Base-by-base conservation (phyloP, 1,140 invertebrate species). In the Nylanderia fulva region DNA sequence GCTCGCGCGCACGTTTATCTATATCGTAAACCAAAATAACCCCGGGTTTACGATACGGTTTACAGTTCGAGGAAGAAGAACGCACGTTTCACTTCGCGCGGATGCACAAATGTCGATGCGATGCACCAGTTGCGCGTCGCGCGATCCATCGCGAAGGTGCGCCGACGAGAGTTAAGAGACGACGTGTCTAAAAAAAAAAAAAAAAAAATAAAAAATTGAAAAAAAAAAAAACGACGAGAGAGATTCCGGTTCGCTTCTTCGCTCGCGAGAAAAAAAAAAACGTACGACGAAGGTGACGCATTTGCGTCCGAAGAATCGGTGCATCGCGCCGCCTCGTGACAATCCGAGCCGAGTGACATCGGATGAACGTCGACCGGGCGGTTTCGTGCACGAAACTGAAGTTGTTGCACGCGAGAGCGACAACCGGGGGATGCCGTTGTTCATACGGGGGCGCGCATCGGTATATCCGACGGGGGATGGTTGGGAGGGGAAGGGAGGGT, bases 291-390 rank as follows among this genome's bases (percentile, higher is more conserved):
- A 93, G 63, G 86, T 91, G 89, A 93, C 92, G 86, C 88, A 88
- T 91, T 93, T 94, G 66, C 93, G 89, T 71, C 86, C 89, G 63
- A 94, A 94, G 64, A 93, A 88, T 69, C 93, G 93, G 64, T 91
- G 92, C 93, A 94, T 93, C 90, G 91, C 88, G 83, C 61, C 52
- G 61, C 68, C 36, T 29, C 45, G 54, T 58, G 54, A 45, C 52
- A 42, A 85, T 48, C 77, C 75, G 79, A 82, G 54, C 56, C 27
- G 63, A 29, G 18, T 64, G 45, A 85, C 42, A 82, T 60, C 76
- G 54, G 68, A 27, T 52, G 42, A 76, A 66, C 74, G 87, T 79
- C 88, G 82, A 74, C 61, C 80, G 63, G 80, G 56, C 85, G 87
- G 72, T 88, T 89, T 88, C 87, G 88, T 89, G 69, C 63, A 84